Evolutionary conservation across 1,140 invertebrate genomes (phyloP).

Genomic region (Drosophila leontia): DNA sequence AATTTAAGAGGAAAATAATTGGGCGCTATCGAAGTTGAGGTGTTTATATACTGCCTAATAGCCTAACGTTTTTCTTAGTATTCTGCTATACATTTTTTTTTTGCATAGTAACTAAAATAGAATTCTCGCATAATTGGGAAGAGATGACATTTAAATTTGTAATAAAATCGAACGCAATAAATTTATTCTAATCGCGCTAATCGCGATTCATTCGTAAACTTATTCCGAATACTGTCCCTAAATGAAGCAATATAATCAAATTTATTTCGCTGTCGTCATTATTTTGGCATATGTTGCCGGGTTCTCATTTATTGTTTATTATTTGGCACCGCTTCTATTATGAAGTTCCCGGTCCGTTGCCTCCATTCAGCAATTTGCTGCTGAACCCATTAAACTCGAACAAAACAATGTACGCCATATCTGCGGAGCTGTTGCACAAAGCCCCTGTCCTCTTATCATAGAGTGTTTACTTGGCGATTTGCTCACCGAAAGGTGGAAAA

Average conservation of each 20-base stretch:
- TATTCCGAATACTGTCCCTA: constrained; percentile 1
- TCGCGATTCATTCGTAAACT: neutral
- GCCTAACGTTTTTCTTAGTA: too few relatives aligned
- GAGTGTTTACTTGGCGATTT: constrained; percentile 38
- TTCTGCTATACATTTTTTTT: neutral
- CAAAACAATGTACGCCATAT: constrained; percentile 14
- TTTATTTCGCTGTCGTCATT: constrained; percentile 52
- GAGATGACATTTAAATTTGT: too few relatives aligned
- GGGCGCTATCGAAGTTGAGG: neutral
- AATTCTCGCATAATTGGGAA: neutral
- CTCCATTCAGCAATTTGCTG: constrained; percentile 18
- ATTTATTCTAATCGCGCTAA: neutral
- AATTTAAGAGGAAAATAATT: neutral
- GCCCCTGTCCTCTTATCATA: constrained; percentile 28
- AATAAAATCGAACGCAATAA: neutral
- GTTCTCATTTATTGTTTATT: constrained; percentile 48
- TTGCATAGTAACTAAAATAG: neutral
- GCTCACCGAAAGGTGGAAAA: constrained; percentile 35
- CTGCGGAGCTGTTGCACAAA: constrained; percentile 16
- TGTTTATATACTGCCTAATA: neutral
- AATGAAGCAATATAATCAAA: constrained; percentile 13
- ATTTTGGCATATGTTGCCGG: constrained; percentile 48
- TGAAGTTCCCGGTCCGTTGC: constrained; percentile 27
- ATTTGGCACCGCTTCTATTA: constrained; percentile 6
- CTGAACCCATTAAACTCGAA: constrained; percentile 9